Percentiles rank a stretch among this genome's conserved stretches.
Conservation (phyloP, 23 tunicate genomes). For the Phallusia fumigata region DNA sequence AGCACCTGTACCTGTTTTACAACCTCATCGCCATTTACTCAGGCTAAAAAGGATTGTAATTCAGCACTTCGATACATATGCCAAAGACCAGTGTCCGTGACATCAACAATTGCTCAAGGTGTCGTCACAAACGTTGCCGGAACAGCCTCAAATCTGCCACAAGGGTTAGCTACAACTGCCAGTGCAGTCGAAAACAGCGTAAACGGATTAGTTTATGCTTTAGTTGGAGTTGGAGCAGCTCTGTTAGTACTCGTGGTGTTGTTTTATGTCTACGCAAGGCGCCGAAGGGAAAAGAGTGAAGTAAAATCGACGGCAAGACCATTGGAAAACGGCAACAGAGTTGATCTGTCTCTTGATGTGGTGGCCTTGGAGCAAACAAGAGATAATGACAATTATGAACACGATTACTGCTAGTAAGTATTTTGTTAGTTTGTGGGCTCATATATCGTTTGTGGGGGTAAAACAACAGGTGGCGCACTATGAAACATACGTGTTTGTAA, state of each 20-base stretch:
- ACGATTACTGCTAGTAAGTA: conserved; percentile 9
- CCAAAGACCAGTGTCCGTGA: not conserved
- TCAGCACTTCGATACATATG: not conserved
- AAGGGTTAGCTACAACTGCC: too few relatives aligned
- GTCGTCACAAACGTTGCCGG: not conserved
- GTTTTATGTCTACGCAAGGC: not conserved
- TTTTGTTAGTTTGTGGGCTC: too few relatives aligned
- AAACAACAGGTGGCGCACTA: too few relatives aligned
- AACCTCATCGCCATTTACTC: not conserved
- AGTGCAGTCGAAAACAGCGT: not conserved
- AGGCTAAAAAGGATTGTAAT: not conserved
- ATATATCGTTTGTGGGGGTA: too few relatives aligned
- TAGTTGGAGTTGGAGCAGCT: not conserved
- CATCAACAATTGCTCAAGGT: not conserved
- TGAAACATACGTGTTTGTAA: too few relatives aligned
- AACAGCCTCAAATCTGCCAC: too few relatives aligned
- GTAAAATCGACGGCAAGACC: not conserved
- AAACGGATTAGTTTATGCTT: not conserved
- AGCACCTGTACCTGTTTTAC: conserved; percentile 3
- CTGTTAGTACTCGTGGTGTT: not conserved
- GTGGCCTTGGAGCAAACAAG: not conserved
- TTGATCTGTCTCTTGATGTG: not conserved
- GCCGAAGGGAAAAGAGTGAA: not conserved
- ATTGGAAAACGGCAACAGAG: not conserved
- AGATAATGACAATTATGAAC: not conserved